Evolutionary conservation across 2,797 vertebrate genomes (phyloP).

Genomic region (Aphelocoma californica): DNA sequence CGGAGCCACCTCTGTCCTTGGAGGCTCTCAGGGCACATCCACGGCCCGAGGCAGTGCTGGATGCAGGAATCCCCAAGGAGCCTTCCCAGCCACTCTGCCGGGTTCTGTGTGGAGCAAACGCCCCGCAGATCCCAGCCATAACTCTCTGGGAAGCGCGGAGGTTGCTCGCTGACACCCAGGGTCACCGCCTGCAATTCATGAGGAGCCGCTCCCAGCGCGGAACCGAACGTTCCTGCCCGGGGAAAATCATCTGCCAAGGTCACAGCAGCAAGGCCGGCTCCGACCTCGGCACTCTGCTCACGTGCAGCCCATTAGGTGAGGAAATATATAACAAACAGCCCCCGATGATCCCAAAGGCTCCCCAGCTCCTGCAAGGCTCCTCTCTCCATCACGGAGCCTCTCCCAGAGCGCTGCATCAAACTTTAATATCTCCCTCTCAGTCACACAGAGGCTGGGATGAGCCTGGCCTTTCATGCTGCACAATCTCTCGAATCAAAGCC

Average conservation of each 20-base stretch:
- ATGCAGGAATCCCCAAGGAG: background rate
- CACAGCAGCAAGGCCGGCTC: background rate
- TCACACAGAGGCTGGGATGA: slow-evolving; percentile 15
- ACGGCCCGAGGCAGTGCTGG: background rate
- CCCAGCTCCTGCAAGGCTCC: background rate
- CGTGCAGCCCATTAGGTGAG: background rate
- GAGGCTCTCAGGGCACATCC: background rate
- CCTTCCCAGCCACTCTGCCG: background rate
- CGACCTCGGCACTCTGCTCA: slow-evolving; percentile 13
- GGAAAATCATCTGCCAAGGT: background rate
- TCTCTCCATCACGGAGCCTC: background rate
- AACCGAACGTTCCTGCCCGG: background rate
- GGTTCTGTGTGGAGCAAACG: background rate
- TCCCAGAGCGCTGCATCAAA: slow-evolving; percentile 46
- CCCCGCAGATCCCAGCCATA: background rate
- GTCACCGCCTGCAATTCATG: background rate
- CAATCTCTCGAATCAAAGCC: slow-evolving; percentile 31
- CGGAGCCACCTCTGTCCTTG: background rate
- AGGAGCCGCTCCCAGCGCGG: background rate
- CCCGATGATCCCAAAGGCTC: background rate
- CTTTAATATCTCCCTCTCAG: slow-evolving; percentile 33
- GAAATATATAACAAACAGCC: slow-evolving; percentile 2
- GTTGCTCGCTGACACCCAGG: background rate
- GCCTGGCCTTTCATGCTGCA: slow-evolving; percentile 36
- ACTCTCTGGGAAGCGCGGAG: background rate